Base-by-base conservation (phyloP, 35 echinoderm and acorn worm genomes). In the Ophiothrix spiculata region DNA sequence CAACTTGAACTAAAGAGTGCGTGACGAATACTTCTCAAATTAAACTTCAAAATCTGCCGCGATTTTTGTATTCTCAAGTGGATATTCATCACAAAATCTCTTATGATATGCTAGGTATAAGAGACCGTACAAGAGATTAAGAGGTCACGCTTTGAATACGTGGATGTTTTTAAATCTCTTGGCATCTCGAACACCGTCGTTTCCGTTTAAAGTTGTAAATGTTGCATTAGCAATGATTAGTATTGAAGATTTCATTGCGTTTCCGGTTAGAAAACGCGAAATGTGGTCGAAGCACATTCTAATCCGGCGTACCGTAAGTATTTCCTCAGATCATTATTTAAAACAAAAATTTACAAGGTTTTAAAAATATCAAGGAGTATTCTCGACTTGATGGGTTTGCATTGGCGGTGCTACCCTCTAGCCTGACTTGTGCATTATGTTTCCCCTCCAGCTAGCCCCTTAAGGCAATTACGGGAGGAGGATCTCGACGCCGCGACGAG, bases 1-100 rank as follows among this genome's bases (percentile, higher is more conserved):
- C 60, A 69, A 69, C 60, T 69, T 69, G 60, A 69, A 69, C 3
- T n/a, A 25, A 69, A 69, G 60, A 69, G 60, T 69, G 60, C 60
- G 60, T 69, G 60, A 69, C 60, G 60, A 69, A 69, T 69, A 2
- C 23, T 69, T 12, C 60, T 69, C 23, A 15, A 21, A 54, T 54
- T 54, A 21, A 54, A 54, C 45, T 54, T 21, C 8, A 54, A 69
- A 69, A 15, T 69, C 60, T 69, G 60, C 60, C 60, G 60, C 60
- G 29, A 12, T 25, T 15, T 69, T 69, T 28, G 60, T n/a, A 25
- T 49, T 49, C 6, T 69, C 16, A 69, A 69, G 60, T 69, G 60
- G 60, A 69, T 69, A 69, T 69, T 25, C 23, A 69, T 69, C 60
- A 69, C 29, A 28, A 69, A 69, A 69, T 69, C 60, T 69, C 16